A percentile compares a stretch with the other conserved stretches of the same genome.
Evolutionary conservation across 2,888 invertebrate genomes (phyloP).

Genomic region (Microchrysa polita): DNA sequence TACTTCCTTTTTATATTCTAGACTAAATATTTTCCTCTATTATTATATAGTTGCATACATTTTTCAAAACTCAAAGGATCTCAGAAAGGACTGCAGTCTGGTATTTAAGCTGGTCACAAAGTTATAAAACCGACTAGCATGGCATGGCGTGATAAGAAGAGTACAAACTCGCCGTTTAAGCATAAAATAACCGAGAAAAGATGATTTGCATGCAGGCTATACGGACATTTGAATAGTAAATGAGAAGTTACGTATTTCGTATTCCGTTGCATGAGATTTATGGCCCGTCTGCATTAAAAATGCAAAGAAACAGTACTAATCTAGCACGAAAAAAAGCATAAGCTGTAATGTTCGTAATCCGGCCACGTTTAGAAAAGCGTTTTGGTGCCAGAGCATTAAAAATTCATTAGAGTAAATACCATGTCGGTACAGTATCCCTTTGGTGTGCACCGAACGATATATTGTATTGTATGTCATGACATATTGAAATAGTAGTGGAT

Average conservation of each 20-base stretch:
- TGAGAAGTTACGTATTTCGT: conserved; percentile 19
- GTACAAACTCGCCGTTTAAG: conserved; percentile 32
- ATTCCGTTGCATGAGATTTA: conserved; percentile 35
- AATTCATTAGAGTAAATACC: conserved; percentile 29
- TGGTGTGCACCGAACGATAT: not conserved
- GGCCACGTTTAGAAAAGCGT: conserved; percentile 36
- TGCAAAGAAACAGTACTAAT: conserved; percentile 27
- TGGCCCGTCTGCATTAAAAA: conserved; percentile 28
- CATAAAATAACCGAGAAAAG: conserved; percentile 24
- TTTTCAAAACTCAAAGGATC: too few species aligned
- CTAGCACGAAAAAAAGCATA: conserved; percentile 26
- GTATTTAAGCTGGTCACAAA: not conserved
- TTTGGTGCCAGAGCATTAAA: conserved; percentile 38
- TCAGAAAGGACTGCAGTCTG: too few species aligned
- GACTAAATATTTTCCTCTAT: too few species aligned
- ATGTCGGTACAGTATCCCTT: not conserved
- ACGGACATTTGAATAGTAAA: conserved; percentile 37
- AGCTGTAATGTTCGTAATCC: conserved; percentile 29
- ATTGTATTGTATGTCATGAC: not conserved
- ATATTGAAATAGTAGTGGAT: conserved; percentile 5
- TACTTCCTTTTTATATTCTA: too few species aligned
- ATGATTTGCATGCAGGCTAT: conserved; percentile 41
- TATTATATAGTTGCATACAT: too few species aligned
- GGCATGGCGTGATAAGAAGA: conserved; percentile 32
- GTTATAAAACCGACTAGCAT: not conserved